Percentiles rank a stretch among this genome's conserved stretches.
Evolutionary conservation across 2,888 invertebrate genomes (phyloP).

Genomic region (Cephus spinipes): DNA sequence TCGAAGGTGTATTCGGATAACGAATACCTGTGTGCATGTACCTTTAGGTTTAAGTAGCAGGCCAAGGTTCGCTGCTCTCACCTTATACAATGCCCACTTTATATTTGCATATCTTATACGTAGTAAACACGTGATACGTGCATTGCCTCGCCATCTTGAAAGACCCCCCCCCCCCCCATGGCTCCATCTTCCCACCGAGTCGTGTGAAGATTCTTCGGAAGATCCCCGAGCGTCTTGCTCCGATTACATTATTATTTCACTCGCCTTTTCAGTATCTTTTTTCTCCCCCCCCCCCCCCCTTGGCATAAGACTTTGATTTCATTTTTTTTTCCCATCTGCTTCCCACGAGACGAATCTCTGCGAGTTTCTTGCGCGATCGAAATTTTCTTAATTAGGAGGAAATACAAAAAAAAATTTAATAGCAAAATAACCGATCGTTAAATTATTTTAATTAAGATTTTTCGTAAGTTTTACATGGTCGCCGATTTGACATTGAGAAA

Average conservation of each 20-base stretch:
- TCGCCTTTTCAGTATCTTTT: neutral
- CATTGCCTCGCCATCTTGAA: neutral
- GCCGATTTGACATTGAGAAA: too few relatives aligned
- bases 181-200: neutral
- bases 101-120: neutral
- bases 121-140: neutral
- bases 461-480: too few relatives aligned
- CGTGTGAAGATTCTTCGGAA: neutral
- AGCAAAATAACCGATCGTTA: too few relatives aligned
- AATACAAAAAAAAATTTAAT: too few relatives aligned
- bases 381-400: too few relatives aligned
- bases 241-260: constrained; percentile 6
- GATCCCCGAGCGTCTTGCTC: neutral
- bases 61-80: constrained; percentile 5
- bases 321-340: too few relatives aligned
- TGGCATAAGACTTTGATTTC: too few relatives aligned
- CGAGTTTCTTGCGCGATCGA: too few relatives aligned
- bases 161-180: neutral
- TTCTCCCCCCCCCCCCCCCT: too few relatives aligned
- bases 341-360: too few relatives aligned
- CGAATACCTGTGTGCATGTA: neutral
- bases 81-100: constrained; percentile 3
- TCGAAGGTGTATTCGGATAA: too few relatives aligned
- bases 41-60: neutral
- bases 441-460: too few relatives aligned